Base-by-base conservation (phyloP, 2,888 invertebrate genomes). In the Epinotia brunnichana region DNA sequence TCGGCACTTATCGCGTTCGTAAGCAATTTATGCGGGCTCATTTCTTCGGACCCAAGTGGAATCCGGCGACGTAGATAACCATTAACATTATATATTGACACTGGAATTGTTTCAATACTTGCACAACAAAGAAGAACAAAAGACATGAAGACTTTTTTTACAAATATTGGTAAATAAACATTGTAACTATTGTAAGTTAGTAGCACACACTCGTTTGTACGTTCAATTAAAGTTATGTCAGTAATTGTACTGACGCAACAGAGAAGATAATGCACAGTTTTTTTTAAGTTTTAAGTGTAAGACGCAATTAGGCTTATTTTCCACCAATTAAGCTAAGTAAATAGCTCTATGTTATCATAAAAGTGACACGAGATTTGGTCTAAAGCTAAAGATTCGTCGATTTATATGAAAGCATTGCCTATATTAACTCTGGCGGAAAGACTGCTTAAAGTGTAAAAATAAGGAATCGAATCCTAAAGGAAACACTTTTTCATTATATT, bases 1-100 rank as follows among this genome's bases (percentile, higher is more conserved):
- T 85, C 84, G 86, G 85, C 83, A 90, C 90, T 91, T 87, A 86
- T 83, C 81, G 83, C 77, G 74, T 80, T 78, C 83, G 84, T 81
- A 77, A 79, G 79, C 83, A 87, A 90, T 90, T 88, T 88, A 87
- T 85, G 61, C 76, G 78, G 80, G 77, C 76, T 75, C 76, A 75
- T 74, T 76, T 76, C 29, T 77, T 75, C 67, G 67, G 74, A 76
- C 74, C 69, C 72, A 74, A 74, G 75, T 73, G 63, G 73, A 75
- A 68, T 62, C 56, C 62, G 11, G 44, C 0, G 29, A 44, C 54
- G 29, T 48, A 53, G 29, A 35, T 57, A 48, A 71, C 66, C 54
- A 60, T 71, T 48, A 72, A 61, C 48, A 56, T 60, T 59, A 62
- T 35, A 60, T 53, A 39, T 44, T 15, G 60, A 61, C 35, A 54